These are phyloP conservation scores for Salarias fasciatus DNA, from an alignment of 2,797 vertebrate species.

Conservation along the genomic window DNA sequence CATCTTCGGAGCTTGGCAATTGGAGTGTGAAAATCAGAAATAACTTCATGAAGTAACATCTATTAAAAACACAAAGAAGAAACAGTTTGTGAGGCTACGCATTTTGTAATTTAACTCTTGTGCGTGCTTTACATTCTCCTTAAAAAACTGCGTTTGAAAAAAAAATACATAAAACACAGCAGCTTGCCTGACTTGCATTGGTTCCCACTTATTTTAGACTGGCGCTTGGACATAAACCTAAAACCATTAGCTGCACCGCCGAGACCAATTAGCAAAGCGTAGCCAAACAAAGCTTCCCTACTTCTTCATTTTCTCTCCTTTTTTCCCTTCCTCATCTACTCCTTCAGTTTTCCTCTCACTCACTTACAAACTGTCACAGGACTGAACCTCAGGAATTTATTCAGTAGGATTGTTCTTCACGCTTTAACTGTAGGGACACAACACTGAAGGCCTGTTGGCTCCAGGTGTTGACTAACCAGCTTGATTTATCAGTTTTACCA, in stretches of 20 bases:
- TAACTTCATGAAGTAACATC: conserved; percentile 57
- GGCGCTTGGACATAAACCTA: conserved; percentile 58
- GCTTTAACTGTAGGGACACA: conserved; percentile 38
- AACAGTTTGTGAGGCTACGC: conserved; percentile 45
- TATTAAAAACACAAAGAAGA: too few relatives aligned
- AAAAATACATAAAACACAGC: conserved; percentile 57
- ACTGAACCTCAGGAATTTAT: conserved; percentile 36
- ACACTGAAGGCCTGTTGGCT: conserved; percentile 36
- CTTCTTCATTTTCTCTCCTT: conserved; percentile 34
- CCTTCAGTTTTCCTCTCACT: too few relatives aligned
- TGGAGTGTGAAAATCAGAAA: conserved; percentile 42
- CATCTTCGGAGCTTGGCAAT: conserved; percentile 27
- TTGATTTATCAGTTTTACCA: too few relatives aligned
- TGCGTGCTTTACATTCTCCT: conserved; percentile 27
- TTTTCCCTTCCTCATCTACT: neutral
- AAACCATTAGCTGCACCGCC: conserved; percentile 71
- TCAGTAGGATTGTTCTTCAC: conserved; percentile 26
- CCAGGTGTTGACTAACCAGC: conserved; percentile 18
- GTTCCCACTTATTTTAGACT: conserved; percentile 52
- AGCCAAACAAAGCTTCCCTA: conserved; percentile 56
- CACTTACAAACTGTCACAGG: too few relatives aligned
- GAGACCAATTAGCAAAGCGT: conserved; percentile 69
- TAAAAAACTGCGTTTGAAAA: conserved; percentile 51
- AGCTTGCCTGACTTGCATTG: conserved; percentile 16
- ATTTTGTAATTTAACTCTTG: conserved; percentile 61